Conservation (phyloP, 2,113 vertebrate genomes). For the Clarias gariepinus region DNA sequence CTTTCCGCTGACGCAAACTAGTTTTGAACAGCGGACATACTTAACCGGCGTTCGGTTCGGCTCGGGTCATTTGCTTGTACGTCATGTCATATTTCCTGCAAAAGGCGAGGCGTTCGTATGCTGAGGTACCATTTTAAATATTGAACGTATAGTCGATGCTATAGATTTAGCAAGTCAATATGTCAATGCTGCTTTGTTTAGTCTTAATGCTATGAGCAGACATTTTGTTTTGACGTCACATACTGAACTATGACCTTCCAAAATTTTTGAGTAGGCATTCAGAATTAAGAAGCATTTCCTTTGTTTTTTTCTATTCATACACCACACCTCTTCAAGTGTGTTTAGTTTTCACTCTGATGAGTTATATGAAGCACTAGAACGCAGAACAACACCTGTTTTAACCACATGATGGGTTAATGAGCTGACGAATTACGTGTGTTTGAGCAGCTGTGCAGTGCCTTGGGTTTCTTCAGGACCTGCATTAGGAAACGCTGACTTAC, state of each 20-base stretch:
- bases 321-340: background rate
- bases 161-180: background rate
- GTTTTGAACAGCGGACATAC: too few species aligned
- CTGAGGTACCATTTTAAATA: background rate
- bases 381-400: background rate
- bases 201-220: background rate
- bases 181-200: background rate
- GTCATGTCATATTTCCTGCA: too few species aligned
- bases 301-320: too few species aligned
- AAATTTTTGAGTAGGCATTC: background rate
- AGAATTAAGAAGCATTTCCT: background rate
- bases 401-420: background rate
- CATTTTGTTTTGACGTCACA: background rate
- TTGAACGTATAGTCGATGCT: background rate
- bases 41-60: too few species aligned
- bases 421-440: background rate
- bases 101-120: too few species aligned
- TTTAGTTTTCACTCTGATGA: background rate
- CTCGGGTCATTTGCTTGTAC: too few species aligned
- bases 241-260: background rate
- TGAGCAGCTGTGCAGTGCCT: constrained; percentile 9
- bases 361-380: background rate
- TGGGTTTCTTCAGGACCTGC: background rate
- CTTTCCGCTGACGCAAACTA: too few species aligned
- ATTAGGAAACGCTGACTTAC: background rate